Base-by-base conservation (phyloP, 37 sponge, comb jelly and placozoan species). In the Eunapius fragilis region DNA sequence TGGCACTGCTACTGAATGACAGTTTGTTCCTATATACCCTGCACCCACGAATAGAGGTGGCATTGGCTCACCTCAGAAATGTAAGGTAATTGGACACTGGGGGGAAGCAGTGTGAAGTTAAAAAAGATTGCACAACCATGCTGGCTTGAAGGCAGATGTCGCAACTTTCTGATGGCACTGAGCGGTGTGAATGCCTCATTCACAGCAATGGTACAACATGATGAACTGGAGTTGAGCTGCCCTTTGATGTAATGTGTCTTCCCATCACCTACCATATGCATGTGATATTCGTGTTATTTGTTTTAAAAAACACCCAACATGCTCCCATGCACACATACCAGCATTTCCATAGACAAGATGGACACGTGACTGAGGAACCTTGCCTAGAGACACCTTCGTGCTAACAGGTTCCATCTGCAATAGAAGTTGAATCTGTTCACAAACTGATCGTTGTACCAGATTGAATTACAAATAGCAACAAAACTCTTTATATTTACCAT, bases 191-290 rank as follows among this genome's bases (percentile, higher is more conserved):
- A 97, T 7, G 95, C 93, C 47, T 97, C 97, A 45, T 97, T 93
- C 75, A 97, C 86, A 34, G 95, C 86, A 74, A 97, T 90, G 26
- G 88, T 93, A 24, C 84, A 73, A 35, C 38, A 35, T 32, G 26
- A 67, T 26, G 41, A 24, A 72, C 80, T 33, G 27, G 75, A 71
- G 19, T 45, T 24, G 38, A 94, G 68, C 75, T 94, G 91, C 36
- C 87, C 37, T 69, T 80, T 82, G 67, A 97, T 97, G 84, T 94
- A 94, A 75, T 97, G 97, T 0, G 97, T 92, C 82, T 97, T 97
- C 11, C 97, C 97, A 87, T 97, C 91, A 77, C 97, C 97, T 91
- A 76, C 25, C 45, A 38, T 19, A 25, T 13, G n/a, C n/a, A n/a
- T 9, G 41, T 19, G n/a, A n/a, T n/a, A n/a, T n/a, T n/a, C n/a